phyloP scores from a whole-genome alignment of 2,888 invertebrate species.

The Autographa gamma region DNA sequence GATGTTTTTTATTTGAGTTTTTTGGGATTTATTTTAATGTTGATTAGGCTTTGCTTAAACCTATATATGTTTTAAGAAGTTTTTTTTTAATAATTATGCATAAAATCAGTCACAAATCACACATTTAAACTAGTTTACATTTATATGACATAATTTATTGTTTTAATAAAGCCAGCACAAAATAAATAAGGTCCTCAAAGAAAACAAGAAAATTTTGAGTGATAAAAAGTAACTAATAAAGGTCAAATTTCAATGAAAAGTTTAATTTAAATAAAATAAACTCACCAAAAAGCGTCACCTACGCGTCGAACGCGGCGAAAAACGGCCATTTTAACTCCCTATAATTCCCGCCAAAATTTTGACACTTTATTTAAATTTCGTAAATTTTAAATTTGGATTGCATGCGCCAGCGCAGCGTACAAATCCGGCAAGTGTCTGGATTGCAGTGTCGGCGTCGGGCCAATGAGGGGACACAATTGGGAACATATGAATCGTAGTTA shows the following conservation, averaged over 20 bases:
- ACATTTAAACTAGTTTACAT: too few relatives aligned
- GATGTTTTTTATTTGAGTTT: not conserved
- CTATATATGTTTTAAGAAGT: too few relatives aligned
- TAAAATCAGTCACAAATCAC: too few relatives aligned
- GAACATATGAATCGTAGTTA: conserved; percentile 67
- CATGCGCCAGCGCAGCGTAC: conserved; percentile 61
- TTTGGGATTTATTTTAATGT: not conserved
- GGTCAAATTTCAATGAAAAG: not conserved
- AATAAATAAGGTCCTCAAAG: too few relatives aligned
- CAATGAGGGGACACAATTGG: conserved; percentile 80
- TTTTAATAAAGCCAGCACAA: too few relatives aligned
- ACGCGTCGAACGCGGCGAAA: conserved; percentile 61
- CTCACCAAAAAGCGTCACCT: conserved; percentile 79
- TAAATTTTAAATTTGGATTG: conserved; percentile 22
- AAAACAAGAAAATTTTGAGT: too few relatives aligned
- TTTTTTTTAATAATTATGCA: too few relatives aligned
- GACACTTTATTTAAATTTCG: not conserved
- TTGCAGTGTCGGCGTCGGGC: conserved; percentile 70
- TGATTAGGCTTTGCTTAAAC: too few relatives aligned
- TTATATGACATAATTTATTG: too few relatives aligned
- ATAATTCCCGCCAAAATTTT: conserved; percentile 7
- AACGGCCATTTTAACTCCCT: conserved; percentile 69
- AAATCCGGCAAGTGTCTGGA: conserved; percentile 71
- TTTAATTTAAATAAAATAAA: conserved; percentile 41
- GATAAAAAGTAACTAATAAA: too few relatives aligned